These are phyloP conservation scores for Lasiommata megera DNA, from an alignment of 2,888 invertebrate species.

Conservation along the genomic window DNA sequence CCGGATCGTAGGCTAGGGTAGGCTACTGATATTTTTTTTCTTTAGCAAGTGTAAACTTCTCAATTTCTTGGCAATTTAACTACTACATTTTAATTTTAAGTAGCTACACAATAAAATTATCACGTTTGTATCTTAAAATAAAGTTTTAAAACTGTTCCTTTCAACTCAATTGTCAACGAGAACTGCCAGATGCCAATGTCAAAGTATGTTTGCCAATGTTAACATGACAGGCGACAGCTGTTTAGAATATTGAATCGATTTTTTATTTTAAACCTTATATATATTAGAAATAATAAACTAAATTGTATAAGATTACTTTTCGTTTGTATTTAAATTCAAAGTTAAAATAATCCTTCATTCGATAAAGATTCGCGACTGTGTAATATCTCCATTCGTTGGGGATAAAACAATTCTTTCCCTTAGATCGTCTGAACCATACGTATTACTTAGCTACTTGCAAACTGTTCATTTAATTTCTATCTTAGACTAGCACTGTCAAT, in stretches of 20 bases:
- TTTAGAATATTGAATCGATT: background rate
- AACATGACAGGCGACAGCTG: background rate
- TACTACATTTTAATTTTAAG: too few relatives aligned
- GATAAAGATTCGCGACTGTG: background rate
- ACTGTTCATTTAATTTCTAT: background rate
- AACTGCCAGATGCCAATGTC: too few relatives aligned
- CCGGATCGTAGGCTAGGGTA: too few relatives aligned
- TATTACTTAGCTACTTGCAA: background rate
- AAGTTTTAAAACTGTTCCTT: background rate
- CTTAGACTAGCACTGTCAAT: background rate
- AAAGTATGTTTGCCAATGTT: too few relatives aligned
- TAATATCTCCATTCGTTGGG: background rate
- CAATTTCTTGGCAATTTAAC: too few relatives aligned
- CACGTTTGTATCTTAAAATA: too few relatives aligned
- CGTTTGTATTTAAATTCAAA: background rate
- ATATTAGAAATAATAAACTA: background rate
- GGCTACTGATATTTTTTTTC: too few relatives aligned
- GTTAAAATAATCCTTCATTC: background rate
- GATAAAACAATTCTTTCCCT: background rate
- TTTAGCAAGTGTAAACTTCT: too few relatives aligned
- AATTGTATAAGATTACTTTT: background rate
- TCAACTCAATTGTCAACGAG: background rate
- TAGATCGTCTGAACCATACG: background rate
- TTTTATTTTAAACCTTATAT: background rate
- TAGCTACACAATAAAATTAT: too few relatives aligned